Evolutionary conservation across 30 jellyfish, hydroid and myxozoan genomes (phyloP).

Genomic region (Catostylus mosaicus): DNA sequence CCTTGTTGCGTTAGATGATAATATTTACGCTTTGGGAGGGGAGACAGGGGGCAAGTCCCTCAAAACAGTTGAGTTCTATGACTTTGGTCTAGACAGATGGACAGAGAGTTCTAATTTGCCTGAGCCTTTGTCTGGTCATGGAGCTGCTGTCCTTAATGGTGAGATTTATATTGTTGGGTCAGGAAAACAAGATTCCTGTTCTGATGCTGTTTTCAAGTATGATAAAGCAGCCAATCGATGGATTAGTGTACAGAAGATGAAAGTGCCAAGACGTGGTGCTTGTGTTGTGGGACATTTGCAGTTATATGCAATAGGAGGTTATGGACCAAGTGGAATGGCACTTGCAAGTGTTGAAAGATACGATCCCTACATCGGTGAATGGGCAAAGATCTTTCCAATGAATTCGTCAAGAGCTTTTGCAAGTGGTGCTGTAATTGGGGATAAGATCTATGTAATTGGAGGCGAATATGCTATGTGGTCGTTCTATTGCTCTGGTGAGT

Average conservation of each 20-base stretch:
- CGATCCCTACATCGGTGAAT: constrained; percentile 88
- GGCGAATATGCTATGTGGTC: constrained; percentile 99
- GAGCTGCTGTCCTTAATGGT: constrained; percentile 80
- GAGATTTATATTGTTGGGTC: constrained; percentile 94
- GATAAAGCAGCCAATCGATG: constrained; percentile 54
- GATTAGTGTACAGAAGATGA: constrained; percentile 69
- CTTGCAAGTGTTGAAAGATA: constrained; percentile 96
- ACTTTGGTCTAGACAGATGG: constrained; percentile 85
- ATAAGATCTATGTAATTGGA: constrained; percentile 90
- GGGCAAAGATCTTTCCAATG: constrained; percentile 98
- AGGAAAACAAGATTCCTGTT: constrained; percentile 65
- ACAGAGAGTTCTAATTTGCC: constrained; percentile 53
- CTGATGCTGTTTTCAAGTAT: constrained; percentile 75
- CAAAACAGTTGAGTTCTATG: constrained; percentile 66
- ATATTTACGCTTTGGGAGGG: constrained; percentile 89
- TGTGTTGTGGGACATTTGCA: constrained; percentile 90
- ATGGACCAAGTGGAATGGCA: constrained; percentile 90
- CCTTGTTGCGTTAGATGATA: constrained; percentile 55
- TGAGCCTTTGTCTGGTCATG: constrained; percentile 76
- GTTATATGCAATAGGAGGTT: constrained; percentile 96
- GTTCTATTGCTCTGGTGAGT: constrained; percentile 96
- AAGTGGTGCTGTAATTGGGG: constrained; percentile 90
- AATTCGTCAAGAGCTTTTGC: constrained; percentile 96
- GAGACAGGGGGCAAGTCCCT: constrained; percentile 58
- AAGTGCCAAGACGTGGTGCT: constrained; percentile 94